Conservation (phyloP, 2,888 invertebrate genomes). For the Stomorhina lunata region DNA sequence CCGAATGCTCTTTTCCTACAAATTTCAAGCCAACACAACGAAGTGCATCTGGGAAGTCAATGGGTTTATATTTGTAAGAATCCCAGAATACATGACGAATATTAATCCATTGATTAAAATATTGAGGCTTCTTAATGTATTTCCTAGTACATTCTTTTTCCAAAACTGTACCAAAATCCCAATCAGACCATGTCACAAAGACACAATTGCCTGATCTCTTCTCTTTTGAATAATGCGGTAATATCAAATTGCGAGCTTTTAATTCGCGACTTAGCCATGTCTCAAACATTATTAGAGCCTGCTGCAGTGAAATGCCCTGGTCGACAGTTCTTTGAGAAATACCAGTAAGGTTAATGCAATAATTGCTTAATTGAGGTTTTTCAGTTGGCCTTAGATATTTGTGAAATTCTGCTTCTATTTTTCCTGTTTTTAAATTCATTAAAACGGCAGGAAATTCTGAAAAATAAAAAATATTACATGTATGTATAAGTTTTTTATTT, state of each 20-base stretch:
- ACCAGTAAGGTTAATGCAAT: slow-evolving; percentile 82
- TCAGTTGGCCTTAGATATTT: slow-evolving; percentile 83
- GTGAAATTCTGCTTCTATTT: slow-evolving; percentile 82
- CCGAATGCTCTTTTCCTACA: slow-evolving; percentile 83
- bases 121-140: slow-evolving; percentile 80
- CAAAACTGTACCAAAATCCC: slow-evolving; percentile 83
- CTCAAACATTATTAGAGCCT: slow-evolving; percentile 81
- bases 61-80: slow-evolving; percentile 81
- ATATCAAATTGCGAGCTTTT: slow-evolving; percentile 72
- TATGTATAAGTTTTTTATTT: not conserved
- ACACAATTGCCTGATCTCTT: slow-evolving; percentile 80
- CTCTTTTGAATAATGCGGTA: slow-evolving; percentile 79
- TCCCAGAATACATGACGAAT: slow-evolving; percentile 82
- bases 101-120: slow-evolving; percentile 83
- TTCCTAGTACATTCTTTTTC: slow-evolving; percentile 83
- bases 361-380: slow-evolving; percentile 81
- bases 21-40: slow-evolving; percentile 82
- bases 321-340: slow-evolving; percentile 82
- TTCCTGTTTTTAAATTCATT: slow-evolving; percentile 80
- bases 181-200: slow-evolving; percentile 83
- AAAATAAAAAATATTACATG: slow-evolving; percentile 66
- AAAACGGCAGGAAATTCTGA: slow-evolving; percentile 84
- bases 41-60: slow-evolving; percentile 81
- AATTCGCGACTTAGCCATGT: slow-evolving; percentile 81
- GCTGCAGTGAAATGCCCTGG: slow-evolving; percentile 80